These are phyloP conservation scores for Mixornis gularis DNA, from an alignment of 2,113 vertebrate species.

Conservation along the genomic window DNA sequence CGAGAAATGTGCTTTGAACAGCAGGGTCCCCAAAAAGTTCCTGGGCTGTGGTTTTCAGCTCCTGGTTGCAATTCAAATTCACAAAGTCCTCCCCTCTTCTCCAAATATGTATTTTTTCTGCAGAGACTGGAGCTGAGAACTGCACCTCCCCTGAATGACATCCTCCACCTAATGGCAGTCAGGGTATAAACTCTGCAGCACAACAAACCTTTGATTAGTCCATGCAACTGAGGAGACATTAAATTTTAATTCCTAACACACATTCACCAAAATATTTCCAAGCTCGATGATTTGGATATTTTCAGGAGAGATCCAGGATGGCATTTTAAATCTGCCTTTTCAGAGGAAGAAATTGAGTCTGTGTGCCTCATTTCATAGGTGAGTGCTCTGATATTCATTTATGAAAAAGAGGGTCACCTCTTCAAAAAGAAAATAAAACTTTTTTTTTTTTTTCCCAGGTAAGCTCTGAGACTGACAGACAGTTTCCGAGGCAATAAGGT, in stretches of 20 bases:
- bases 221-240: background rate
- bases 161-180: background rate
- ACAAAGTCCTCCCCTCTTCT: background rate
- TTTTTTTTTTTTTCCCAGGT: background rate
- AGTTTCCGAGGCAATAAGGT: background rate
- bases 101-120: background rate
- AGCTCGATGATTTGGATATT: background rate
- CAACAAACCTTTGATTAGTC: background rate
- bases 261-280: background rate
- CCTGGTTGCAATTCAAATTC: background rate
- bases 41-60: background rate
- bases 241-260: background rate
- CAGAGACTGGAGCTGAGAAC: background rate
- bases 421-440: background rate
- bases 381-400: background rate
- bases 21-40: fast-evolving
- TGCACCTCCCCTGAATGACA: background rate
- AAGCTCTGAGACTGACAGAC: background rate
- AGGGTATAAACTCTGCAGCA: background rate
- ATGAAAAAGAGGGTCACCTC: background rate
- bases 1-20: background rate
- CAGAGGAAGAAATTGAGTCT: background rate
- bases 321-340: background rate
- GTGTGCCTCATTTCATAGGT: background rate
- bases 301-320: background rate